A percentile compares a stretch with the other conserved stretches of the same genome.
Evolutionary conservation across 1,140 invertebrate species (phyloP).

Genomic region (Coelopa frigida): DNA sequence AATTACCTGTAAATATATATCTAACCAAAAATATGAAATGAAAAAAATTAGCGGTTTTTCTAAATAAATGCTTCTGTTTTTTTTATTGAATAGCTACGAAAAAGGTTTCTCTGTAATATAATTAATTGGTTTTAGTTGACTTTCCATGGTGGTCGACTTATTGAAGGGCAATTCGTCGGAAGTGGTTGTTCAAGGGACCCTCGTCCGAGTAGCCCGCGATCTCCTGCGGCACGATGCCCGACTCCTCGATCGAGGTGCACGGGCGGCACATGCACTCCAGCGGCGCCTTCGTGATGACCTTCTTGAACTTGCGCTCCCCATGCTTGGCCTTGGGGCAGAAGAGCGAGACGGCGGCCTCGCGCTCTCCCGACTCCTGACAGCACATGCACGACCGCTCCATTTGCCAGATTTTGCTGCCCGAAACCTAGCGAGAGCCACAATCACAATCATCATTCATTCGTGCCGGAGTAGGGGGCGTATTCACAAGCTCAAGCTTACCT

Average conservation of each 20-base stretch:
- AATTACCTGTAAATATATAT: not conserved
- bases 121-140: too few relatives aligned
- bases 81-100: too few relatives aligned
- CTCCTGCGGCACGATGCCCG: slow-evolving; percentile 80
- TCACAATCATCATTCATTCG: not conserved
- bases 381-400: slow-evolving; percentile 92
- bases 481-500: slow-evolving; percentile 59
- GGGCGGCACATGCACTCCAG: slow-evolving; percentile 90
- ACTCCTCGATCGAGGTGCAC: slow-evolving; percentile 81
- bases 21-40: too few relatives aligned
- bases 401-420: slow-evolving; percentile 94
- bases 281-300: slow-evolving; percentile 84
- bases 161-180: slow-evolving; percentile 52
- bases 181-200: slow-evolving; percentile 64
- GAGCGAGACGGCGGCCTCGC: slow-evolving; percentile 79
- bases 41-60: too few relatives aligned
- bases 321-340: slow-evolving; percentile 83
- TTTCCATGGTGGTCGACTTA: slow-evolving; percentile 26
- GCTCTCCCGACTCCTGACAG: slow-evolving; percentile 87
- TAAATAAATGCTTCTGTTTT: too few relatives aligned
- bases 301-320: slow-evolving; percentile 77
- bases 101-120: too few relatives aligned
- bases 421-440: slow-evolving; percentile 56
- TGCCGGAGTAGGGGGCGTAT: not conserved
- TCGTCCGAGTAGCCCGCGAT: slow-evolving; percentile 80